phyloP scores from a whole-genome alignment of 2,888 invertebrate species.

The Epinotia brunnichana region DNA sequence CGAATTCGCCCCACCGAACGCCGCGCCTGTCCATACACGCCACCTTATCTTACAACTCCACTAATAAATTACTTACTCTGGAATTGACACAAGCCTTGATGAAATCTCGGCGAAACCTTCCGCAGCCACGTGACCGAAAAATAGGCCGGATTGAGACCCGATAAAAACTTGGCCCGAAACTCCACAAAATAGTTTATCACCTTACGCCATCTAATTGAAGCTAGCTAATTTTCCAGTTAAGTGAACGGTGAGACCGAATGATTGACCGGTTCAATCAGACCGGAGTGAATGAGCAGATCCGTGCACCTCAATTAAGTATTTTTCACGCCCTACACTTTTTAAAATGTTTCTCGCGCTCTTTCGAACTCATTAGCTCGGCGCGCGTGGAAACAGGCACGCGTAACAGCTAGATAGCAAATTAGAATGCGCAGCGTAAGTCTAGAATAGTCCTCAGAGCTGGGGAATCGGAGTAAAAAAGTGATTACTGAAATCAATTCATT shows the following conservation, averaged over 20 bases:
- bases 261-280: conserved; percentile 79
- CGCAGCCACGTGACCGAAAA: conserved; percentile 16
- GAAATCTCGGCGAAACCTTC: conserved; percentile 2
- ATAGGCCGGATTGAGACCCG: conserved; percentile 2
- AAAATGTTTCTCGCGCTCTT: background rate
- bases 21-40: no score
- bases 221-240: conserved; percentile 80
- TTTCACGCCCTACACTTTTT: background rate
- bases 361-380: background rate
- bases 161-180: conserved; percentile 30
- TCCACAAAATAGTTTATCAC: conserved; percentile 66
- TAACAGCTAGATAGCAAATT: background rate
- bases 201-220: conserved; percentile 70
- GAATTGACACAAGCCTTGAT: conserved; percentile 21
- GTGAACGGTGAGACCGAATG: conserved; percentile 78
- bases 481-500: conserved; percentile 79
- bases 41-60: background rate
- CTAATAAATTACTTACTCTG: conserved; percentile 16
- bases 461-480: conserved; percentile 70
- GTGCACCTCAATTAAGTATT: conserved; percentile 16
- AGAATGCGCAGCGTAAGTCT: background rate
- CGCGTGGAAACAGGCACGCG: background rate
- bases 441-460: conserved; percentile 47
- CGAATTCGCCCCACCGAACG: no score
- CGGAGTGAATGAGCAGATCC: conserved; percentile 68